phyloP scores from a whole-genome alignment of 2,113 vertebrate species.

The Calidris pygmaea region DNA sequence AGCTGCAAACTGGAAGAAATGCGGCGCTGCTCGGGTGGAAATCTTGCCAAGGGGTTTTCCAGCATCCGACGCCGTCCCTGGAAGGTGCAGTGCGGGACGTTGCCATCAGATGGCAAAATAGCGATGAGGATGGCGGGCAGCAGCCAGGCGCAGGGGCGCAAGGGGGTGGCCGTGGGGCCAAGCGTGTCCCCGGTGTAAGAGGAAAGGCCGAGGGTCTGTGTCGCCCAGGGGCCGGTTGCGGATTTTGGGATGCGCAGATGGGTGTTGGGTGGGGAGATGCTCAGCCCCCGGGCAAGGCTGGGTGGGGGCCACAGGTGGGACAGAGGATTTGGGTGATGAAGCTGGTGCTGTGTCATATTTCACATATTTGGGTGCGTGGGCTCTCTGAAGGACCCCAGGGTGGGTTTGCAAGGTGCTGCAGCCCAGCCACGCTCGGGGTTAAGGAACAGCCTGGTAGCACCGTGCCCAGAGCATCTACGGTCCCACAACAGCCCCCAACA shows the following conservation, averaged over 20 bases:
- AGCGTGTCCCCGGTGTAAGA: neutral
- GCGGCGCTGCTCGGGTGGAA: neutral
- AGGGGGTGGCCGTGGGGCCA: neutral
- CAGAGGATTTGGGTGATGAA: neutral
- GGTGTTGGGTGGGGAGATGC: neutral
- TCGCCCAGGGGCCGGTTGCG: accelerated
- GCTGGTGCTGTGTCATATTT: neutral
- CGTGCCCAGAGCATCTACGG: accelerated
- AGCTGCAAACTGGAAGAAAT: neutral
- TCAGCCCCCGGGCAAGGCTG: neutral
- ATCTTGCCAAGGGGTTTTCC: neutral
- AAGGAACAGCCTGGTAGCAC: neutral
- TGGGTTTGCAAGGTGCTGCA: neutral
- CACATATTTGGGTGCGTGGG: accelerated
- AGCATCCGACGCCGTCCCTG: accelerated
- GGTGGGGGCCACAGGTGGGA: neutral
- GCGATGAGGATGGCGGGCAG: neutral
- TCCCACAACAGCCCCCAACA: accelerated
- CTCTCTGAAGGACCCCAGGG: neutral
- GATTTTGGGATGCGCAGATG: neutral
- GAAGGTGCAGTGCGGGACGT: neutral
- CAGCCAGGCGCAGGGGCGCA: neutral
- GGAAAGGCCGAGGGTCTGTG: neutral
- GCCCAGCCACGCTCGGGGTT: neutral
- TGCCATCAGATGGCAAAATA: conserved; percentile 41